Evolutionary conservation across 2,888 invertebrate species (phyloP), one percentile per base, ranked within the genome.

Genomic region (Spodoptera picta): DNA sequence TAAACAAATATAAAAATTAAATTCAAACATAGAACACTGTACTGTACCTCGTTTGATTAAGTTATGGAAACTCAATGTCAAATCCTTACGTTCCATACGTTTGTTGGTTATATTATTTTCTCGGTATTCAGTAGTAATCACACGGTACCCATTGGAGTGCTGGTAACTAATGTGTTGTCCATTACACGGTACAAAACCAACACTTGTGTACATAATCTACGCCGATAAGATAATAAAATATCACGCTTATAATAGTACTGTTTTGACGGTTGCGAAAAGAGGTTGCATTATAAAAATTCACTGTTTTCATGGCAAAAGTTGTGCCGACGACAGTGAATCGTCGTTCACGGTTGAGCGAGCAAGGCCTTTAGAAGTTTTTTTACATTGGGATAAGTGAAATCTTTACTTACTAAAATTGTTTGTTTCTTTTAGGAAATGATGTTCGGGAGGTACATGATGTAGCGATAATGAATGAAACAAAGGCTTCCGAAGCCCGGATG

Each of bases 121-220:
- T 57, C 75, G 73, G 68, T 76, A 80, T 79, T 82, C 82, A 81
- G 79, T 74, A 59, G 72, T 74, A 71, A 82, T 79, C 73, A 82
- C 75, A 73, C 80, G 77, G 79, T 87, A 88, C 80, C 88, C 87
- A 82, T 83, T 83, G 77, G 86, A 83, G 82, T 87, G 87, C 77
- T 88, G 87, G 84, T 90, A 89, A 78, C 84, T 84, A 86, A 90
- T 91, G 85, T 90, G 89, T 85, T 90, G 90, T 75, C 91, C 91
- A 90, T 91, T 90, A 90, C 90, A 90, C 81, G 84, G 84, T 80
- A 87, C 82, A 69, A 83, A 85, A 89, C 85, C 85, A 80, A 88
- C 92, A 92, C 92, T 92, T 92, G 93, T 91, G 89, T 90, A 93
- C 92, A 93, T 91, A 93, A 91, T 93, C 92, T 92, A 83, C 77